Percentiles rank a stretch among this genome's conserved stretches.
phyloP scores from a whole-genome alignment of 2,888 invertebrate genomes.

The Heliconius hortense region DNA sequence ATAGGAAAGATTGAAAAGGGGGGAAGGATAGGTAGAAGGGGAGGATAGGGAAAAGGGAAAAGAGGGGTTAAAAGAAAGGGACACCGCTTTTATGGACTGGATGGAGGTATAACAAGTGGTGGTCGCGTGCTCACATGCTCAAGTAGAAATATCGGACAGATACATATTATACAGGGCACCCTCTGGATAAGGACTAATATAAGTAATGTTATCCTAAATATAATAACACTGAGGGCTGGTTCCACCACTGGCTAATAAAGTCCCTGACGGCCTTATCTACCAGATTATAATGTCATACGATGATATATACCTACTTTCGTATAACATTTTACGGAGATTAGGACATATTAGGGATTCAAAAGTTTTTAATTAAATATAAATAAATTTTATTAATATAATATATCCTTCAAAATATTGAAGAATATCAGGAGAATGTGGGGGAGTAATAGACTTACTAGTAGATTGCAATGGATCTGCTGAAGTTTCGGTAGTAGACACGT shows the following conservation, averaged over 20 bases:
- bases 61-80: too few relatives aligned
- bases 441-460: constrained; percentile 41
- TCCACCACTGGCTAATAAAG: background rate
- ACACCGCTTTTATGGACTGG: too few relatives aligned
- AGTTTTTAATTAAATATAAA: background rate
- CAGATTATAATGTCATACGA: background rate
- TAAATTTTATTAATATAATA: background rate
- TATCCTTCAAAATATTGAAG: background rate
- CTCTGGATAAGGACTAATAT: too few relatives aligned
- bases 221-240: background rate
- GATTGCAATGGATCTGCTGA: constrained; percentile 42
- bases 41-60: too few relatives aligned
- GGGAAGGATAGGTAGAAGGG: too few relatives aligned
- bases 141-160: too few relatives aligned
- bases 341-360: too few relatives aligned
- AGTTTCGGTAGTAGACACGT: constrained; percentile 55
- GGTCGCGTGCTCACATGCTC: too few relatives aligned
- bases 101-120: too few relatives aligned
- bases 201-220: too few relatives aligned
- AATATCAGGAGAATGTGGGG: constrained; percentile 6
- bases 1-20: too few relatives aligned
- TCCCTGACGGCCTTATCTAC: background rate
- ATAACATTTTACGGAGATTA: background rate
- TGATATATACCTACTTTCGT: background rate
- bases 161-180: too few relatives aligned